A percentile compares a stretch with the other conserved stretches of the same genome.
Evolutionary conservation across 1,140 invertebrate species (phyloP).

Genomic region (Cheumatopsyche charites): DNA sequence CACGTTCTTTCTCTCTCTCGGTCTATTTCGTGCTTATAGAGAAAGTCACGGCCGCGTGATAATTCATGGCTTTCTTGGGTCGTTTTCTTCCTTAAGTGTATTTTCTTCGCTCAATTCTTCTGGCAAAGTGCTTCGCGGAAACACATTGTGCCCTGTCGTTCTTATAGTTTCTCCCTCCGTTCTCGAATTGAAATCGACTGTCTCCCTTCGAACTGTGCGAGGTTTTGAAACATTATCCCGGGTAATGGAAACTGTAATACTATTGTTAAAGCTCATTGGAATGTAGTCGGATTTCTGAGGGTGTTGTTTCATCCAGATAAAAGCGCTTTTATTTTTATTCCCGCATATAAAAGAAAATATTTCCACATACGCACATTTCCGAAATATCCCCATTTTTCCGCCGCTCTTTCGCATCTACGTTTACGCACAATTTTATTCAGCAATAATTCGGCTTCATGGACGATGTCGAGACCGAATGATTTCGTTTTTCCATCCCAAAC

Average conservation of each 20-base stretch:
- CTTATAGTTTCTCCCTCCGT: constrained; percentile 44
- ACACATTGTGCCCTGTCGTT: constrained; percentile 41
- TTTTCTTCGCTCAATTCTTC: constrained; percentile 48
- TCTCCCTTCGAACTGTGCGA: constrained; percentile 34
- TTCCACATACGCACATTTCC: constrained; percentile 11
- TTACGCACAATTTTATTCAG: not conserved
- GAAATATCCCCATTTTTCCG: constrained; percentile 2
- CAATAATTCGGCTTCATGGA: not conserved
- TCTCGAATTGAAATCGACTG: constrained; percentile 48
- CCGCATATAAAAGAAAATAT: constrained; percentile 18
- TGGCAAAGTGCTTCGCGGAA: constrained; percentile 46
- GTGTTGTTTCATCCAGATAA: constrained; percentile 41
- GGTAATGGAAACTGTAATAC: constrained; percentile 48
- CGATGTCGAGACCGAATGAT: not conserved
- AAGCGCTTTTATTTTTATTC: constrained; percentile 29
- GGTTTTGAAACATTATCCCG: constrained; percentile 47
- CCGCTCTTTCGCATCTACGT: not conserved
- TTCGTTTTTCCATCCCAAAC: not conserved
- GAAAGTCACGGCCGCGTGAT: constrained; percentile 48
- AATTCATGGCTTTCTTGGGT: constrained; percentile 48
- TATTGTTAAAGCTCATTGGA: constrained; percentile 48
- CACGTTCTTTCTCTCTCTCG: constrained; percentile 39
- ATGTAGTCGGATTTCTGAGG: constrained; percentile 45
- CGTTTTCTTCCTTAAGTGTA: constrained; percentile 48
- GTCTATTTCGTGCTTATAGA: constrained; percentile 48